Evolutionary conservation across 2,888 invertebrate species (phyloP), one percentile per base, ranked within the genome.

Genomic region (Cordilura impudica): DNA sequence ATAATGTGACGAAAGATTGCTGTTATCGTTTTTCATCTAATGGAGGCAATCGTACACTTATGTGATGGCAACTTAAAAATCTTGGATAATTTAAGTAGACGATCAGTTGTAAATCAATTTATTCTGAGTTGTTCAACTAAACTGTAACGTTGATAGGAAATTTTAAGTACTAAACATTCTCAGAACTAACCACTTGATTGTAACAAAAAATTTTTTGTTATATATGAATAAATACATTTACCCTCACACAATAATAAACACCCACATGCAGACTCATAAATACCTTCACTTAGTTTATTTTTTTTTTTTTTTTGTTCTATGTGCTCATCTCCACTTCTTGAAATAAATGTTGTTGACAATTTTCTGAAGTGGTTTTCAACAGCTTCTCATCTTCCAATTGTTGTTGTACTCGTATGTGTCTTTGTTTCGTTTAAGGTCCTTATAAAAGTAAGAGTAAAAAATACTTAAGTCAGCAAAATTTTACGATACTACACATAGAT

Each of bases 341-440:
- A 29, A 45, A 47, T 35, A 70, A 61, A 43, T 51, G 23, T 56
- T 75, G 63, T 75, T 69, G 65, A 63, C 61, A 75, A 75, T 75
- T 69, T 75, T 69, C 54, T 69, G 51, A 75, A 75, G 75, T 75
- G 67, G 61, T 56, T 75, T 69, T 75, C 61, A 75, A 69, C 69
- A 75, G 56, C 47, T 61, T 69, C 26, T 39, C 65, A 72, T 72
- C 49, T 65, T 35, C 16, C 12, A 35, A 45, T 35, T 23, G 49
- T 43, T 14, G 51, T 31, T 45, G n/a, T 56, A 21, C 31, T 60
- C 23, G 26, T 4, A 51, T 12, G 5, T 43, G n/a, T 43, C 26
- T 23, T n/a, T 18, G 19, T 66, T 58, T 31, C 35, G 14, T 54
- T 67, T 61, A n/a, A 73, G 43, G 47, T 49, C 65, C 58, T 65